Evolutionary conservation across 1,140 invertebrate species (phyloP).

Genomic region (Zeugodacus cucurbitae): DNA sequence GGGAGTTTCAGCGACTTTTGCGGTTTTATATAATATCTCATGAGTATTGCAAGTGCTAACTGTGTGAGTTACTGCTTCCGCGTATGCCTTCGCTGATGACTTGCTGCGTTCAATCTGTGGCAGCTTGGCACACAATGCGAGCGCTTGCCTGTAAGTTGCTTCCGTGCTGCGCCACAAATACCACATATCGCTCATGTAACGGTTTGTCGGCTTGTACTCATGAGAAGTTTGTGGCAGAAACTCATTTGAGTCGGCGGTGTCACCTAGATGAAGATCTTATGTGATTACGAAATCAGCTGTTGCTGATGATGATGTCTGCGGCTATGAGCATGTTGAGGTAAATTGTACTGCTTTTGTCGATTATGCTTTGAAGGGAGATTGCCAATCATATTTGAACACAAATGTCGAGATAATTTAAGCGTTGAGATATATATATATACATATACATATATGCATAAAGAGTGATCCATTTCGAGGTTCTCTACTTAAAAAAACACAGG

Average conservation of each 20-base stretch:
- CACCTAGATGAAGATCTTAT: background rate
- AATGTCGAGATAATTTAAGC: too few species aligned
- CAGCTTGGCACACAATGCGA: background rate
- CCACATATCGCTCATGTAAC: background rate
- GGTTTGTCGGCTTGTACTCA: background rate
- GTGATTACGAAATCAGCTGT: background rate
- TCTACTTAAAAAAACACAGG: too few species aligned
- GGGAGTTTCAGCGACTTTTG: background rate
- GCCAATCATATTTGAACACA: background rate
- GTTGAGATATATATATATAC: too few species aligned
- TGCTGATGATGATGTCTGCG: background rate
- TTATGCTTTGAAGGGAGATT: background rate
- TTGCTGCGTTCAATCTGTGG: background rate
- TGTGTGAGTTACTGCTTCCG: background rate
- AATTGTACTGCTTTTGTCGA: too few species aligned
- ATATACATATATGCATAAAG: too few species aligned
- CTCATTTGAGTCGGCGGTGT: background rate
- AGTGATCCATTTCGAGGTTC: too few species aligned
- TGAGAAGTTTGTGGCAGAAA: background rate
- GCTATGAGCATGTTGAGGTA: background rate
- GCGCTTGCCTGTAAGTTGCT: background rate
- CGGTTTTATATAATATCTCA: background rate
- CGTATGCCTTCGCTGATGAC: background rate
- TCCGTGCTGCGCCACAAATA: background rate
- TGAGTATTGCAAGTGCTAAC: background rate